A percentile compares a stretch with the other conserved stretches of the same genome.
Evolutionary conservation across 2,888 invertebrate genomes (phyloP).

Genomic region (Frankliniella fusca): DNA sequence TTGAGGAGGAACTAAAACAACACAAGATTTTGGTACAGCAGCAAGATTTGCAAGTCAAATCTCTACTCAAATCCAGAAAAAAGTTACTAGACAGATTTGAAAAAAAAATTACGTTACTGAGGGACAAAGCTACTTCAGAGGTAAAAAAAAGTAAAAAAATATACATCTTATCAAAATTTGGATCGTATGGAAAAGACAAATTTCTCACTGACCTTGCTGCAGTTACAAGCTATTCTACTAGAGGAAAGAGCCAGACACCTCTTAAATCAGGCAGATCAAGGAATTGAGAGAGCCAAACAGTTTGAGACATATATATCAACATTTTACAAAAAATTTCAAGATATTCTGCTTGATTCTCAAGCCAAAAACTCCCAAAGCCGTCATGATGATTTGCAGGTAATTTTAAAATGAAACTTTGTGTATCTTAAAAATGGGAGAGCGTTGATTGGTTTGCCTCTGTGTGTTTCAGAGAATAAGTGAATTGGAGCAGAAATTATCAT

Average conservation of each 20-base stretch:
- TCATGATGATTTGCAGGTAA: background rate
- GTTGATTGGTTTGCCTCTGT: no score
- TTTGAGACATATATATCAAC: background rate
- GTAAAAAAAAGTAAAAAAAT: no score
- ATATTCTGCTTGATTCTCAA: background rate
- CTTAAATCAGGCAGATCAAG: background rate
- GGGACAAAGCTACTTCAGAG: background rate
- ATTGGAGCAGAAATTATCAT: background rate
- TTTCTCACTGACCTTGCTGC: background rate
- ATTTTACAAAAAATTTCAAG: background rate
- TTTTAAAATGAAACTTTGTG: background rate
- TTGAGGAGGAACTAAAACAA: background rate
- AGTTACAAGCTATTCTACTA: background rate
- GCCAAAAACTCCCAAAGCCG: background rate
- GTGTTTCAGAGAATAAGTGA: conserved; percentile 13
- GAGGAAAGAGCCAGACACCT: background rate
- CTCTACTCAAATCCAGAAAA: background rate
- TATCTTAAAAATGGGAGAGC: no score
- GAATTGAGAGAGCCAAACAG: background rate
- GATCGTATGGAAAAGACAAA: background rate
- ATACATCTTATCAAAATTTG: background rate
- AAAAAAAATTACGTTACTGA: background rate
- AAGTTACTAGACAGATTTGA: background rate
- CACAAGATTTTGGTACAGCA: background rate
- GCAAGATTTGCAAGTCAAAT: background rate